phyloP scores from a whole-genome alignment of 2,797 vertebrate genomes.

The Myiotriccus ornatus region DNA sequence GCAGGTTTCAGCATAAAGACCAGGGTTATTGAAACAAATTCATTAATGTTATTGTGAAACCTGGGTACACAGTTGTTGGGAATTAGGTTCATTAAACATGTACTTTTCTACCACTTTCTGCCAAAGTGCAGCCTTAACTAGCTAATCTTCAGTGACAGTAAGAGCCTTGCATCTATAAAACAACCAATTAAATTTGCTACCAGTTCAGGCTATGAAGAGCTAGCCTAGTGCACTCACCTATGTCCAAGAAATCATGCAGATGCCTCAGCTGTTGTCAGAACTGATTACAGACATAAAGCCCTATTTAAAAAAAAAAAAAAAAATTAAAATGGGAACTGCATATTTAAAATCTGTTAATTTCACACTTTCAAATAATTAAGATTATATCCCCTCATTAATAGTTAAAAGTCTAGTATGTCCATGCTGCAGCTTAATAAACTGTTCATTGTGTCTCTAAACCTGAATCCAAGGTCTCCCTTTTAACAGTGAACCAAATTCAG shows the following conservation, averaged over 20 bases:
- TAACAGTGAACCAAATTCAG: not conserved
- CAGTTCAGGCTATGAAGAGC: not conserved
- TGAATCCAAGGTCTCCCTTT: not conserved
- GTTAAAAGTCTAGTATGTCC: not conserved
- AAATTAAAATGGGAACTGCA: not conserved
- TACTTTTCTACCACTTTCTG: not conserved
- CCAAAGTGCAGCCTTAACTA: not conserved
- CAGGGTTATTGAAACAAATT: not conserved
- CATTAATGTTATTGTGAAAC: not conserved
- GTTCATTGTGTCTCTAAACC: not conserved
- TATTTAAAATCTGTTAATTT: not conserved
- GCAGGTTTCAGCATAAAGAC: not conserved
- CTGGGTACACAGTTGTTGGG: not conserved
- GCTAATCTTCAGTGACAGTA: not conserved
- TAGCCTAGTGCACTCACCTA: rapidly evolving
- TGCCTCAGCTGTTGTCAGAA: not conserved
- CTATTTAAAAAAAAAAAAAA: not conserved
- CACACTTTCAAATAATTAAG: not conserved
- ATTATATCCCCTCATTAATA: not conserved
- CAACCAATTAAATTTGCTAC: not conserved
- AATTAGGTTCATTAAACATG: not conserved
- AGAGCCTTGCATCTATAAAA: not conserved
- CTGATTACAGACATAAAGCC: not conserved
- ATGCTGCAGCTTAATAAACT: not conserved
- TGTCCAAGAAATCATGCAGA: not conserved